phyloP scores from a whole-genome alignment of 1,140 invertebrate species.

The Forficula auricularia region DNA sequence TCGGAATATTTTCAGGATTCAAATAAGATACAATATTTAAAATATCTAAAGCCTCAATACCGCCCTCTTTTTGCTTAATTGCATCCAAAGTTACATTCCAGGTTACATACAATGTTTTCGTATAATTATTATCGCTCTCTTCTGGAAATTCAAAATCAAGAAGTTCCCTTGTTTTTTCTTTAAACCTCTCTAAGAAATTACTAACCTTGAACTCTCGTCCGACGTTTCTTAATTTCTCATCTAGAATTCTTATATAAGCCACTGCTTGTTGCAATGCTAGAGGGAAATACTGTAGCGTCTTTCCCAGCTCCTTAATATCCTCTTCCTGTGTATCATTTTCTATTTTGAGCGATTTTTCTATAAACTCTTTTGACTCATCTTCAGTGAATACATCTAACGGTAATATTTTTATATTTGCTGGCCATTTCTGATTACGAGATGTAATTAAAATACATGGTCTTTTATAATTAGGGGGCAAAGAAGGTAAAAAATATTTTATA shows the following conservation, averaged over 20 bases:
- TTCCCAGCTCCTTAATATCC: conserved; percentile 9
- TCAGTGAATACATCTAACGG: conserved; percentile 7
- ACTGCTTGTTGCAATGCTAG: conserved; percentile 12
- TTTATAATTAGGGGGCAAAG: background rate
- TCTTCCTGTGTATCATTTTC: conserved; percentile 2
- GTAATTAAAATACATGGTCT: conserved; percentile 13
- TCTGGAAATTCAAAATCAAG: conserved; percentile 7
- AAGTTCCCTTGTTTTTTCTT: conserved; percentile 8
- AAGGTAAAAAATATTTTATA: conserved; percentile 11
- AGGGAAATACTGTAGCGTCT: conserved; percentile 12
- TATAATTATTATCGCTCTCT: conserved; percentile 9
- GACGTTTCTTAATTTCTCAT: conserved; percentile 4
- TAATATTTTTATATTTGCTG: conserved; percentile 2
- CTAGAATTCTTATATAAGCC: conserved; percentile 3
- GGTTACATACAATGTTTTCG: conserved; percentile 11
- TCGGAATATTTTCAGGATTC: conserved; percentile 5
- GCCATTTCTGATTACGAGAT: conserved; percentile 11
- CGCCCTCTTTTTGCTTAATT: conserved; percentile 9
- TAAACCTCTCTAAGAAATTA: conserved; percentile 8
- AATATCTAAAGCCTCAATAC: conserved; percentile 9
- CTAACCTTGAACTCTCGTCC: conserved; percentile 3
- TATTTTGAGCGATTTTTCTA: conserved; percentile 10
- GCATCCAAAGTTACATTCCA: conserved; percentile 13
- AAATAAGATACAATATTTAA: conserved; percentile 8
- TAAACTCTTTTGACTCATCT: conserved; percentile 11